Evolutionary conservation across 2,113 vertebrate genomes (phyloP).

Genomic region (Gallinago paraguaiae): DNA sequence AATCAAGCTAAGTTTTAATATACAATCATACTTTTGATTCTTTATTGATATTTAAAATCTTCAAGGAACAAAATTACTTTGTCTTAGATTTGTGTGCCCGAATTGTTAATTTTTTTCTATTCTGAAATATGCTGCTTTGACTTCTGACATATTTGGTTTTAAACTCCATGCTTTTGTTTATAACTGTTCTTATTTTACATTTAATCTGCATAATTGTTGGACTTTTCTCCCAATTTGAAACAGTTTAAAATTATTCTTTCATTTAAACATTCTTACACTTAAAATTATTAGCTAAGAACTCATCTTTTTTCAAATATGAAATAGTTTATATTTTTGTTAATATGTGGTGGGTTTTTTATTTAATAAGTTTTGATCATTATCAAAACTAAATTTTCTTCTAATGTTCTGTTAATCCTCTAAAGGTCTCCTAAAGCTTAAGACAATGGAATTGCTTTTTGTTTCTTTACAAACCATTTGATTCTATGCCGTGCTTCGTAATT

Average conservation of each 20-base stretch:
- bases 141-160: not conserved
- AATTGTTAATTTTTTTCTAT: not conserved
- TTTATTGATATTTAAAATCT: not conserved
- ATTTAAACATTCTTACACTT: not conserved
- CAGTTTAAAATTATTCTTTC: not conserved
- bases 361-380: not conserved
- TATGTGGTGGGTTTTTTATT: rapidly evolving
- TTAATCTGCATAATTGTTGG: not conserved
- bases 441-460: not conserved
- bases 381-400: not conserved
- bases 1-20: not conserved
- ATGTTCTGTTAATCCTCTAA: not conserved
- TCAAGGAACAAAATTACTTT: not conserved
- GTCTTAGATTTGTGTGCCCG: not conserved
- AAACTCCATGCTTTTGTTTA: not conserved
- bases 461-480: not conserved
- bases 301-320: not conserved
- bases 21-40: not conserved
- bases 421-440: not conserved
- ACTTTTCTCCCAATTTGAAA: not conserved
- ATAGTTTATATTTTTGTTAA: not conserved
- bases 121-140: not conserved
- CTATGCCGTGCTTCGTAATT: not conserved
- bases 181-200: not conserved
- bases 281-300: not conserved